These are phyloP conservation scores for Micoletzkya japonica DNA, from an alignment of 2,888 invertebrate genomes.

Conservation along the genomic window DNA sequence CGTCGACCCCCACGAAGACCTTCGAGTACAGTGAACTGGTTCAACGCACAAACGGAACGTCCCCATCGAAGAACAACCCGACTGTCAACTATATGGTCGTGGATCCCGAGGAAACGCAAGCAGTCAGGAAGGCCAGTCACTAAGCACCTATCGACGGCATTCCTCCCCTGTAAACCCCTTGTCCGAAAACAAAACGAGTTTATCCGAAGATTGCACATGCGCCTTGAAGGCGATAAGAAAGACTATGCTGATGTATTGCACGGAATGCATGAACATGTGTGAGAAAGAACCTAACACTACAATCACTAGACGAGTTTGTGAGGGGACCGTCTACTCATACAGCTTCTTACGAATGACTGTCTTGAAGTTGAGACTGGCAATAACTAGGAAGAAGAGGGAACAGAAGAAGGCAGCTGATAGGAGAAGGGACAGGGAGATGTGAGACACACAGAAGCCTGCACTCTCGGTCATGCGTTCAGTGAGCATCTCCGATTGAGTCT, in stretches of 20 bases:
- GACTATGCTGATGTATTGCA: too few species aligned
- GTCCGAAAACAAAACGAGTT: neutral
- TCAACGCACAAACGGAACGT: neutral
- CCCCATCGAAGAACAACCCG: too few species aligned
- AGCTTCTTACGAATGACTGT: neutral
- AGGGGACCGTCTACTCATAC: neutral
- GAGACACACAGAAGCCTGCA: constrained; percentile 18
- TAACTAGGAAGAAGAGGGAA: constrained; percentile 8
- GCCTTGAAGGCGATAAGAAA: neutral
- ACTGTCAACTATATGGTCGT: constrained; percentile 17
- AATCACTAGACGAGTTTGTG: constrained; percentile 7
- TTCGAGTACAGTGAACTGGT: constrained; percentile 19
- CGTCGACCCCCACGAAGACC: constrained; percentile 4
- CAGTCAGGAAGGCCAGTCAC: constrained; percentile 9
- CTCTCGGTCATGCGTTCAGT: too few species aligned
- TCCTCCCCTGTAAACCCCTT: neutral
- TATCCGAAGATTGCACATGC: constrained; percentile 1
- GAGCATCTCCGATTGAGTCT: too few species aligned
- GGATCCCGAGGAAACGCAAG: constrained; percentile 11
- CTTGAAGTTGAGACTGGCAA: constrained; percentile 4
- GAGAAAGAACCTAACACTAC: neutral
- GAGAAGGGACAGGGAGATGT: constrained; percentile 10
- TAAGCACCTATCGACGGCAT: neutral
- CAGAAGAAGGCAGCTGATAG: constrained; percentile 6
- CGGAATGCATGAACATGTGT: neutral